A percentile compares a stretch with the other conserved stretches of the same genome.
phyloP scores from a whole-genome alignment of 2,888 invertebrate genomes.

The Drosophila atroscutellata region DNA sequence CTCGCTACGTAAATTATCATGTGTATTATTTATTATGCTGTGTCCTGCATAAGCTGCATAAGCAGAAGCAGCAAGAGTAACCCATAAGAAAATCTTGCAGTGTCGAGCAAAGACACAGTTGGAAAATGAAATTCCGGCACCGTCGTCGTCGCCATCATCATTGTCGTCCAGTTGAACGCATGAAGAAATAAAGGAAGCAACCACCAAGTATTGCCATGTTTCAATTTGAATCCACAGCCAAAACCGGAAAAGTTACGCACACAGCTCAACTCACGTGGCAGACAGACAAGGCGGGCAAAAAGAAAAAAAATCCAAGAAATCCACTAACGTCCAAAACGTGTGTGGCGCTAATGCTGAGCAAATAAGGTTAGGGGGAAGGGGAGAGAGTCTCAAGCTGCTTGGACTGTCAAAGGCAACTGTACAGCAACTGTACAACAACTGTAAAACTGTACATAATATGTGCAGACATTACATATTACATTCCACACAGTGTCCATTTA shows the following conservation, averaged over 20 bases:
- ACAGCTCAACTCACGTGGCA: not conserved
- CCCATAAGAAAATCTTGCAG: not conserved
- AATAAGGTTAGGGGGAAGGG: not conserved
- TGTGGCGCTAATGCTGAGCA: not conserved
- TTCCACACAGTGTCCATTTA: not conserved
- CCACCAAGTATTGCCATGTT: conserved; percentile 1
- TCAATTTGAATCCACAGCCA: not conserved
- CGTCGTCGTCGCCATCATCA: not conserved
- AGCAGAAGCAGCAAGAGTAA: not conserved
- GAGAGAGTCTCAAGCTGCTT: not conserved
- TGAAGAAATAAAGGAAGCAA: conserved; percentile 1
- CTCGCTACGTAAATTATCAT: conserved; percentile 56
- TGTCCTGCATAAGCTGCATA: conserved; percentile 2
- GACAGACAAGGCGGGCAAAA: not conserved
- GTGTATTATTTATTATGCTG: conserved; percentile 36
- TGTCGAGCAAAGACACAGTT: not conserved
- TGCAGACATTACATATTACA: conserved; percentile 1
- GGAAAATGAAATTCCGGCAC: not conserved
- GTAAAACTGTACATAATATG: conserved; percentile 2
- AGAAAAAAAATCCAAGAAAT: not conserved
- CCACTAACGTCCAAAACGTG: not conserved
- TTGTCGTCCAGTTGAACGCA: not conserved
- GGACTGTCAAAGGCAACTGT: not conserved
- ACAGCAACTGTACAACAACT: not conserved
- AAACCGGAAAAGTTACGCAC: not conserved